Percentiles rank a stretch among this genome's conserved stretches.
Conservation (phyloP, 2,888 invertebrate species). For the Polyploca ridens region DNA sequence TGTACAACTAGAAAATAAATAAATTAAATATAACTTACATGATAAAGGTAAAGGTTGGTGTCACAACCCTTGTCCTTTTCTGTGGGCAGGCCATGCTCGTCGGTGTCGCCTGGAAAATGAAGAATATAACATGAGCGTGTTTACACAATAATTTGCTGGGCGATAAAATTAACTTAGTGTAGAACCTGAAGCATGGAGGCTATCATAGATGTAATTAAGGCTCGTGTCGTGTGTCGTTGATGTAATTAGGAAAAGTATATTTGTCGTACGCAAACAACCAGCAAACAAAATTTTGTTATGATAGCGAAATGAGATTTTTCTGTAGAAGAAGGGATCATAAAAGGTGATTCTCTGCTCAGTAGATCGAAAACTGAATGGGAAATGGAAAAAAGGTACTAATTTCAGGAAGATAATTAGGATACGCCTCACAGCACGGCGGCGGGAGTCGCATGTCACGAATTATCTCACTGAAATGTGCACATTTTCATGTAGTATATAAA, state of each 20-base stretch:
- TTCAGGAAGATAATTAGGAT: no score
- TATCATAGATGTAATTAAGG: not conserved
- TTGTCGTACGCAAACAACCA: not conserved
- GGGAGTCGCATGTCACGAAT: no score
- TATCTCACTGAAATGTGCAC: no score
- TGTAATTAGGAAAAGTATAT: not conserved
- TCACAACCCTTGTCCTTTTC: conserved; percentile 91
- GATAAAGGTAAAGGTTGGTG: conserved; percentile 94
- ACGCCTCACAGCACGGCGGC: no score
- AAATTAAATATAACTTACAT: conserved; percentile 82
- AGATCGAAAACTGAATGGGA: no score
- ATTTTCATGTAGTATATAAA: no score
- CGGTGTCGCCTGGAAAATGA: conserved; percentile 86
- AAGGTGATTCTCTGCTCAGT: no score
- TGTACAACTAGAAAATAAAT: not conserved
- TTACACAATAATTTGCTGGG: not conserved
- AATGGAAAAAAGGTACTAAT: no score
- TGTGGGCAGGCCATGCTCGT: conserved; percentile 86
- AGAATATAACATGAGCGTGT: conserved; percentile 21
- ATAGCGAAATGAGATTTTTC: not conserved
- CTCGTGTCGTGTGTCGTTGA: not conserved
- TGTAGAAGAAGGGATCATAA: no score
- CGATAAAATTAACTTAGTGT: not conserved
- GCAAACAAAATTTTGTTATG: not conserved
- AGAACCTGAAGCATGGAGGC: not conserved